Evolutionary conservation across 2,113 vertebrate genomes (phyloP), one percentile per base, ranked within the genome.

Genomic region (Acrocephalus kingi): DNA sequence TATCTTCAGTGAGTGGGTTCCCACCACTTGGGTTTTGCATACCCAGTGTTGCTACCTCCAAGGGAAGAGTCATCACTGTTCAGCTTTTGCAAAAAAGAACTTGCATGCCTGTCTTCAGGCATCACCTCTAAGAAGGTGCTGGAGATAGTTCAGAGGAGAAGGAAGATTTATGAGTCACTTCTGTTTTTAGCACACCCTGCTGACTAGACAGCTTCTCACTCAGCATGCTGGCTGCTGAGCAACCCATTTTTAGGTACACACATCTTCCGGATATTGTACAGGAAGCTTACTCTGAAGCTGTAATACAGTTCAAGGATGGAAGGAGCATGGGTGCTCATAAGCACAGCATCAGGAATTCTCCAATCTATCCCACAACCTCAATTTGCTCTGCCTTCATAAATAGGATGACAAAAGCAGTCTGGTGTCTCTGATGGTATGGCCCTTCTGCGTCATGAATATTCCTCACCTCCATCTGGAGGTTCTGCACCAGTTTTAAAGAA

Each of bases 151-250:
- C 49, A 75, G 52, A 93, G 37, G n/a, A 83, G 56, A 37, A 80
- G 41, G 23, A 83, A 59, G 69, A 84, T 86, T 94, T 90, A 75
- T 93, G 68, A 93, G 46, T 77, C 68, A 90, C 23, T 92, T 52
- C 68, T 48, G 43, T 3, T 90, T 92, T 90, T 63, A 84, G 63
- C 64, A 67, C 9, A 76, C 24, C 43, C 68, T 88, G 59, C 79
- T 86, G 85, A 95, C 66, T 11, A 86, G 51, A 90, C 68, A 90
- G 76, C 68, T 95, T 90, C 68, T 90, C 71, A 46, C 75, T 80
- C 92, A 90, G 76, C 72, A 66, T 35, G 85, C 43, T 49, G 68
- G n/a, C 79, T 90, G 84, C 64, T 89, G 64, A 92, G 83, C 63
- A 89, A 54, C 64, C n/a, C 37, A 41, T 73, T 90, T 13, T 62